Evolutionary conservation across 2,113 vertebrate species (phyloP), one percentile per base, ranked within the genome.

Genomic region (Accipiter cooperii): DNA sequence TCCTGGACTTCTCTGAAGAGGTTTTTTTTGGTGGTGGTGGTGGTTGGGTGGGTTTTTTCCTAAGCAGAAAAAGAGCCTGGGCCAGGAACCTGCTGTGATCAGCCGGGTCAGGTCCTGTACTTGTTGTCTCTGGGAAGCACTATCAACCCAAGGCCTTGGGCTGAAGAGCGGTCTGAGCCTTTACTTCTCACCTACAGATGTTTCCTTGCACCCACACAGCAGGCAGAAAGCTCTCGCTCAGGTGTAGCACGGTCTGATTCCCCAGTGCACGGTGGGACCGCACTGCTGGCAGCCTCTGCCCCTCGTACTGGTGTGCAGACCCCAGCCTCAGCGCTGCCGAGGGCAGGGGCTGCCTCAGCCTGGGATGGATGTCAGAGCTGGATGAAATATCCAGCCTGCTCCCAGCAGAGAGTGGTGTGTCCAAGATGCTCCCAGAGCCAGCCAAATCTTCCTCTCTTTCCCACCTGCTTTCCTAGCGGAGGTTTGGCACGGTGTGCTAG

Each of bases 221-320:
- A 78, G 34, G 29, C 8, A n/a, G 38, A 28, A 47, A 88, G 36
- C 24, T 84, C 25, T 73, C 3, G 2, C 20, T 82, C 33, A 51
- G 6, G 20, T 5, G 0, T 33, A 57, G 34, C 42, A 66, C 0
- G 0, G 12, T 63, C 33, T 64, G 69, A 42, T 33, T 44, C 46
- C 14, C 12, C 4, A 3, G 25, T 13, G 40, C 38, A 15, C 6
- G 8, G 60, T 40, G 54, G 29, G 33, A 78, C 11, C 2, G 3
- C 28, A 12, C 11, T 26, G 29, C 57, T 83, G 17, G 17, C 51
- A 70, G 36, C 10, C 24, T 78, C 70, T 66, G 42, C 52, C 22
- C 40, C 47, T 78, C 3, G 1, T 33, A 34, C 10, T n/a, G 22
- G 2, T 33, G 13, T 20, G 60, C 40, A 69, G 26, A 2, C 13